Base-by-base conservation (phyloP, 2,797 vertebrate genomes). In the Acanthiza pusilla region DNA sequence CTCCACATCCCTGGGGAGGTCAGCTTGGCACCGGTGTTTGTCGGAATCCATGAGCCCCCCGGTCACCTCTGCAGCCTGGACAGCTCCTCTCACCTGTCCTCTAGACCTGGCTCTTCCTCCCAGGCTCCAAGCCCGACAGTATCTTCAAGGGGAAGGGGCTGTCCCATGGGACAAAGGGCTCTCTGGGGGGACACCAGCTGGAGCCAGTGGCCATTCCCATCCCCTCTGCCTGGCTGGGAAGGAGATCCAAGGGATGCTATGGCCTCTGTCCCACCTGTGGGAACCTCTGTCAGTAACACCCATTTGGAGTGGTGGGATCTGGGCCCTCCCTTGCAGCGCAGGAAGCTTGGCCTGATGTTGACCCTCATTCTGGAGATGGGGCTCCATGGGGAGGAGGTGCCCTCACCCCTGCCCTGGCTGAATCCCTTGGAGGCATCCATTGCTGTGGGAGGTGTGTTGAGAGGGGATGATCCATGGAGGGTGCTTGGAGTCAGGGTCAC, bases 31-130 rank as follows among this genome's bases (percentile, higher is more conserved):
- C 23, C 0, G 0, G 3, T 1, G 4, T 63, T 45, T 2, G 2
- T 23, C 0, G 2, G 50, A 47, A 45, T 29, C 1, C 7, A 38
- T 1, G 25, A 50, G 20, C 3, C 5, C 10, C 10, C 40, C 3
- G 13, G 50, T 30, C 42, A 23, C 29, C 61, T n/a, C 19, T n/a
- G 82, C 78, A 55, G 22, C 68, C 55, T 32, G 53, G 30, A 42
- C 14, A 89, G 34, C 30, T 32, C 23, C 3, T 29, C 16, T 12
- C 40, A 47, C 55, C 34, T 6, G 18, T 72, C 57, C 38, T 34
- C 48, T 16, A 50, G 30, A 34, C 27, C 9, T 22, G 43, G 21
- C 48, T 51, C 47, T 58, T 62, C 43, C 51, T 83, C 50, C 7
- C 9, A 61, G 36, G 30, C 42, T 15, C 30, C 4, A 2, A 27